Evolutionary conservation across 1,140 invertebrate species (phyloP).

Genomic region (Tetramorium parvispinum): DNA sequence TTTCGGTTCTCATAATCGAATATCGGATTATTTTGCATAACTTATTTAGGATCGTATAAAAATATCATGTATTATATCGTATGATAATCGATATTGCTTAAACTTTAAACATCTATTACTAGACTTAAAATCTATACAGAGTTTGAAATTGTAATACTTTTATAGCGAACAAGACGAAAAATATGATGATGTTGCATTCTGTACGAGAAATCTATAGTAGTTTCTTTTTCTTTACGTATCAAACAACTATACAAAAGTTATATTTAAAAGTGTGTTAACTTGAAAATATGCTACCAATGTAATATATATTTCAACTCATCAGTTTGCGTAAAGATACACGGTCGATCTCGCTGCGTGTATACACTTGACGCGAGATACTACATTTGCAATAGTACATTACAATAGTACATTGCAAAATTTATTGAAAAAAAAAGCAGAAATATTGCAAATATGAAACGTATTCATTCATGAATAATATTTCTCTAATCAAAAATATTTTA

Average conservation of each 20-base stretch:
- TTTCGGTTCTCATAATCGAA: conserved; percentile 28
- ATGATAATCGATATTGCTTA: background rate
- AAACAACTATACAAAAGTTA: background rate
- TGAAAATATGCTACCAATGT: background rate
- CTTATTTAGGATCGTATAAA: conserved; percentile 8
- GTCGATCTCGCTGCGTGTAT: no score
- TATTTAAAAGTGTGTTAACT: background rate
- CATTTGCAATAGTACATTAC: background rate
- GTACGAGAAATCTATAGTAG: background rate
- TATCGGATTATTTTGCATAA: conserved; percentile 19
- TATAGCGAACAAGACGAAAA: background rate
- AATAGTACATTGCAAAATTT: no score
- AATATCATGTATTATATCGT: background rate
- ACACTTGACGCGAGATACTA: no score
- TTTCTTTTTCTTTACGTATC: background rate
- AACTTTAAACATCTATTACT: background rate
- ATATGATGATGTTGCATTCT: background rate
- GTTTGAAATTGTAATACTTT: background rate
- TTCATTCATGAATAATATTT: background rate
- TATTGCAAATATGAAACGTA: conserved; percentile 14
- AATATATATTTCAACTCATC: background rate
- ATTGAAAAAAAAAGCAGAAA: background rate
- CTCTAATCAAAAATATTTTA: background rate
- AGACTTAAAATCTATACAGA: background rate
- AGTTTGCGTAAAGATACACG: no score